Base-by-base conservation (phyloP, 2,113 vertebrate species). In the Charadrius vociferus region DNA sequence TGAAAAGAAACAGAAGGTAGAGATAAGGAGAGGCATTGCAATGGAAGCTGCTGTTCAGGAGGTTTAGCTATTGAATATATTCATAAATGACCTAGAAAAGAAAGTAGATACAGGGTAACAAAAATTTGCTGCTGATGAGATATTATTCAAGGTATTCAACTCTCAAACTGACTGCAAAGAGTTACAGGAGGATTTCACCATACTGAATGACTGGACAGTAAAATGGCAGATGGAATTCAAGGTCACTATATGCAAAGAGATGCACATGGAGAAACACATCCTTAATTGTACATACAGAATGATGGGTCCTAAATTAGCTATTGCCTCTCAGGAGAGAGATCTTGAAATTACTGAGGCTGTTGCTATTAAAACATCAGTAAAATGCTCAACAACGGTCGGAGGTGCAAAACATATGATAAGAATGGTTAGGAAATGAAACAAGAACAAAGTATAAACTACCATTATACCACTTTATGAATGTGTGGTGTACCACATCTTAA, bases 161-260 rank as follows among this genome's bases (percentile, higher is more conserved):
- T 86, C 22, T 55, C 47, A 91, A 78, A 89, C 12, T 91, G 81
- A 81, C 77, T 91, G 55, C 73, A 78, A 32, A 84, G 56, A 47
- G 36, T 81, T 95, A 74, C 39, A 58, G n/a, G 32, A 95, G 17
- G n/a, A 88, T 91, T 95, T 95, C 50, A 49, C 62, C 83, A 62
- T 77, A 53, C 41, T 67, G 86, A 96, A 81, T 89, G 83, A 87
- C 84, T 96, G 95, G 95, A 75, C 95, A 96, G 61, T 89, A 94
- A 96, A 94, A 93, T 55, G 86, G 56, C 73, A 96, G 84, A 93
- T 50, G 56, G 93, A 95, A 93, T 95, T 96, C 93, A 97, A 97
- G 95, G 94, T 96, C 95, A 97, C 89, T 94, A 81, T 95, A 95
- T 96, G 95, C 96, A 95, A 94, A 95, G 61, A 96, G 91, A 94